phyloP scores from a whole-genome alignment of 2,797 vertebrate genomes.

The Micrastur ruficollis region DNA sequence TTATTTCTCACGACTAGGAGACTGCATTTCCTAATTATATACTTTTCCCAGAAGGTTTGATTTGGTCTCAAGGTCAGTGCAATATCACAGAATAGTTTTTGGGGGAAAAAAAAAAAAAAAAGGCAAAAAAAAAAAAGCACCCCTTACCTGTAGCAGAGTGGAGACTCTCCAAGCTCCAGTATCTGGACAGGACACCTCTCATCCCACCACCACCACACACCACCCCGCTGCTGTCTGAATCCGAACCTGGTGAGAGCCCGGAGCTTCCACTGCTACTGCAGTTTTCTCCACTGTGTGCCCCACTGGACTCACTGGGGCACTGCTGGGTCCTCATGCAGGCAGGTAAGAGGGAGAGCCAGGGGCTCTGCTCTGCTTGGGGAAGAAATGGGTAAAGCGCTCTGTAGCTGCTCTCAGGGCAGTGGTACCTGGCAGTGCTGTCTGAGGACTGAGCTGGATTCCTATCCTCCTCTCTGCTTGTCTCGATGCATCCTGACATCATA shows the following conservation, averaged over 20 bases:
- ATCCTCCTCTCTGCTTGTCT: conserved; percentile 38
- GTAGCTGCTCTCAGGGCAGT: neutral
- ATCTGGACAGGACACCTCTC: conserved; percentile 87
- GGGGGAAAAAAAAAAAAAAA: neutral
- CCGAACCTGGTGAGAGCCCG: conserved; percentile 87
- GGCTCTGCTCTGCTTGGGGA: conserved; percentile 47
- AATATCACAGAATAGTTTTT: conserved; percentile 9
- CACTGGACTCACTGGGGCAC: conserved; percentile 83
- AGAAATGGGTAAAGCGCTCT: neutral
- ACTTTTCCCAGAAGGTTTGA: neutral
- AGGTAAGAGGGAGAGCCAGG: conserved; percentile 65
- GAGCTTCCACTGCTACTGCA: conserved; percentile 85
- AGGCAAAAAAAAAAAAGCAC: no score
- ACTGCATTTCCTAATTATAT: neutral
- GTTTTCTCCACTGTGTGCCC: conserved; percentile 84
- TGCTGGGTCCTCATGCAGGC: conserved; percentile 86
- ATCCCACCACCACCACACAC: conserved; percentile 80
- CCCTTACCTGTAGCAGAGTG: conserved; percentile 91
- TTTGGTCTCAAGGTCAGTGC: conserved; percentile 52
- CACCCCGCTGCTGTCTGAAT: conserved; percentile 87
- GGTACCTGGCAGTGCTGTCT: conserved; percentile 50
- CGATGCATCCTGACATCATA: conserved; percentile 82
- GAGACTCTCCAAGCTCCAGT: conserved; percentile 95
- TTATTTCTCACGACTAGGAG: neutral
- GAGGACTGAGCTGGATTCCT: conserved; percentile 53